Base-by-base conservation (phyloP, 2,797 vertebrate species). In the Lepus oiostolus region DNA sequence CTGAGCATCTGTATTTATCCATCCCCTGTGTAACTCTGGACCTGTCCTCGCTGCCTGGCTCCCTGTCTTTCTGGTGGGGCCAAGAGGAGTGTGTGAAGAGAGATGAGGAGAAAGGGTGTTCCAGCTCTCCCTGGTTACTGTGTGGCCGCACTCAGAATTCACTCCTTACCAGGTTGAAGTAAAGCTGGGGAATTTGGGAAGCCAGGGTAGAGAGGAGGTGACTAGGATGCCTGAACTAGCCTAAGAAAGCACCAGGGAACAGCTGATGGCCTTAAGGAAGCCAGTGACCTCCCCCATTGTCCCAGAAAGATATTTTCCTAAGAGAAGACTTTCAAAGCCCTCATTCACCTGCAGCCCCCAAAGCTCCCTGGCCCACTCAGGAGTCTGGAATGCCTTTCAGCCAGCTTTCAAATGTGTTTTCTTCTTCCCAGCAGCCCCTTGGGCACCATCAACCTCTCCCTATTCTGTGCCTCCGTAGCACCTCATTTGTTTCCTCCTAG, bases 171-270 rank as follows among this genome's bases (percentile, higher is more conserved):
- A 54, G 32, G 19, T 28, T 52, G 13, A 75, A 50, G 63, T 32
- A 60, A 90, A 92, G n/a, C 80, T 81, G 30, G 65, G 42, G 54
- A 32, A 60, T 50, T 24, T 30, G 75, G 83, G 81, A 93, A 90
- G 42, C 75, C 10, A 75, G 30, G 19, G 4, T 50, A 24, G 52
- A 62, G 86, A 62, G 16, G 52, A 30, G 32, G 38, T 35, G 50
- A 67, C 54, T n/a, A 70, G 47, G 38, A 67, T 70, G 26, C 47
- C 16, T 11, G 4, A 19, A 54, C 24, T 28, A 70, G 80, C 52
- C 67, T 28, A 13, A n/a, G 24, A 47, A 60, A 54, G 62, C 58
- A 9, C 32, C 52, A 38, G n/a, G 62, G 21, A 81, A 21, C n/a
- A 52, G 38, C 38, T 50, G 32, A 72, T 52, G 62, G 70, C 54